Base-by-base conservation (phyloP, 35 echinoderm and acorn worm species). In the Diadema setosum region DNA sequence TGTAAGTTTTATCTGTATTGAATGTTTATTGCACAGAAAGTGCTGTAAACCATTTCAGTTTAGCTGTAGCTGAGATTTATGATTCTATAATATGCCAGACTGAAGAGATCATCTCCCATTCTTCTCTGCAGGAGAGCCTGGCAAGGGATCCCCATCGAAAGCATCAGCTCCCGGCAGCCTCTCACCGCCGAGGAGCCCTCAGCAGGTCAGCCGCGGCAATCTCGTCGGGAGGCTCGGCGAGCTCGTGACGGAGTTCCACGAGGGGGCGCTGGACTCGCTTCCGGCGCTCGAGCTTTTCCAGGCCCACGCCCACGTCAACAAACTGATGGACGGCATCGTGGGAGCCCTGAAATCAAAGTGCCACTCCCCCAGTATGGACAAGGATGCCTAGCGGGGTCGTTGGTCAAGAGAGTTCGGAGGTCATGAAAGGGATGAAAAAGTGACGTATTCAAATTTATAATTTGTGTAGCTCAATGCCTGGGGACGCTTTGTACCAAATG, bases 321-420 rank as follows among this genome's bases (percentile, higher is more conserved):
- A 45, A 30, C 48, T 99, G 86, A 94, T 92, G 89, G 89, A 89
- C 7, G 59, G 86, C 2, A 92, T 99, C 57, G 89, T 94, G 89
- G 90, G 63, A 20, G 96, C 90, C 8, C 80, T 99, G 26, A 94
- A 94, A 73, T 48, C 57, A 15, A 99, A 99, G 46, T 94, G 90
- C 58, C 81, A 94, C 40, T 94, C 94, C 34, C 91, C 91, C 16
- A 93, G 85, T 42, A 82, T 86, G 40, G 31, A 21, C 24, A 78
- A 78, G 37, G 73, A 78, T 67, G 37, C 30, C 63, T 67, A 1
- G 37, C n/a, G n/a, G n/a, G n/a, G n/a, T n/a, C n/a, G n/a, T n/a
- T n/a, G 63, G 27, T 67, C 49, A 55, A 16, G 27, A 67, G 63
- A 67, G 63, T 6, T 67, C 4, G 5, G 37, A 67, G 63, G 63